These are phyloP conservation scores for Scomber scombrus DNA, from an alignment of 2,113 vertebrate genomes.

Conservation along the genomic window DNA sequence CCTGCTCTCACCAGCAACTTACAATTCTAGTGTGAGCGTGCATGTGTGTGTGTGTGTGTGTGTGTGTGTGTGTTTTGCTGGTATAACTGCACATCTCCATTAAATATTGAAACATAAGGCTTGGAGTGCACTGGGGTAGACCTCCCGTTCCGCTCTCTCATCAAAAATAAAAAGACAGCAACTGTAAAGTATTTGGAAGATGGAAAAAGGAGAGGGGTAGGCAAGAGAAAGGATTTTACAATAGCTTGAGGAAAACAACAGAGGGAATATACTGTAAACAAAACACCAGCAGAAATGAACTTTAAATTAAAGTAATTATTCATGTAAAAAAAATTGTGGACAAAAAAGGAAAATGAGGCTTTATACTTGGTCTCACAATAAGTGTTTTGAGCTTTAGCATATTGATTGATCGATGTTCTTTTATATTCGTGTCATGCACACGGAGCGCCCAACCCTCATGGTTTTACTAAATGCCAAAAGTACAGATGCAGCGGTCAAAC, in stretches of 20 bases:
- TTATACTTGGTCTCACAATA: background rate
- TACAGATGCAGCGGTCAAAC: no score
- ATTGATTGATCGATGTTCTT: no score
- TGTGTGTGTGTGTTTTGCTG: conserved; percentile 53
- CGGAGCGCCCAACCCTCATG: no score
- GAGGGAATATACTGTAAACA: background rate
- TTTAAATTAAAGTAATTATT: conserved; percentile 38
- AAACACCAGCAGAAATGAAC: conserved; percentile 15
- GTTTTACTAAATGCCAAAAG: no score
- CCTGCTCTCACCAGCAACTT: conserved; percentile 76
- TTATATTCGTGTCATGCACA: no score
- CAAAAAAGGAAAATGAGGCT: conserved; percentile 8
- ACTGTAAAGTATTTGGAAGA: conserved; percentile 62
- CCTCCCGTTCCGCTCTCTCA: conserved; percentile 82
- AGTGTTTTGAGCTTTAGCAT: background rate
- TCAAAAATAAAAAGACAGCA: conserved; percentile 86
- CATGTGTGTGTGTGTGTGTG: conserved; percentile 44
- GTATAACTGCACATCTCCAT: conserved; percentile 86
- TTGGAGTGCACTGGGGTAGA: conserved; percentile 79
- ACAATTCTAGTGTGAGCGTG: conserved; percentile 18
- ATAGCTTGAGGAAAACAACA: background rate
- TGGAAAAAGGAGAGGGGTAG: conserved; percentile 41
- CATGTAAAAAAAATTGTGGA: background rate
- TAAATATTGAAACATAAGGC: conserved; percentile 87
- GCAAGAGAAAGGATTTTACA: conserved; percentile 45